Conservation (phyloP, 2,888 invertebrate genomes). For the Beris morrisii region DNA sequence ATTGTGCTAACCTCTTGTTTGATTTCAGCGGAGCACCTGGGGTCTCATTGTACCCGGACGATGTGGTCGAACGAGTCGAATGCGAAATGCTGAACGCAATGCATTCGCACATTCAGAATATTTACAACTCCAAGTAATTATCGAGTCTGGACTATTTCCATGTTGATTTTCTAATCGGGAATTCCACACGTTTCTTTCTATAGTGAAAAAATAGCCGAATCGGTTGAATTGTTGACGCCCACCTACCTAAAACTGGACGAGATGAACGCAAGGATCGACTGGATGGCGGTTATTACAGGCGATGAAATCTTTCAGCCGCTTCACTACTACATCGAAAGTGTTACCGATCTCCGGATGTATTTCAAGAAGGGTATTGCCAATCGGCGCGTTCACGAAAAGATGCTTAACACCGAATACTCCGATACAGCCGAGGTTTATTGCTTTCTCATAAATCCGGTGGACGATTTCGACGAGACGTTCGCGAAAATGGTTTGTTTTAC, state of each 20-base stretch:
- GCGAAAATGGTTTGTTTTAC: constrained; percentile 6
- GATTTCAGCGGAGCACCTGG: constrained; percentile 22
- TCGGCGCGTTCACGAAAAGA: constrained; percentile 4
- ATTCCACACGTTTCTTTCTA: not conserved
- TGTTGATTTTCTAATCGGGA: too few relatives aligned
- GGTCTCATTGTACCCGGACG: constrained; percentile 14
- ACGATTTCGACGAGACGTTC: not conserved
- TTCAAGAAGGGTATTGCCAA: constrained; percentile 3
- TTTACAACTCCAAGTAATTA: constrained; percentile 17
- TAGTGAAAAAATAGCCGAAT: constrained; percentile 1
- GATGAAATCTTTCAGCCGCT: constrained; percentile 18
- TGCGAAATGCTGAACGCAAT: constrained; percentile 19
- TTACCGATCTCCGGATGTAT: not conserved
- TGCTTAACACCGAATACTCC: constrained; percentile 2
- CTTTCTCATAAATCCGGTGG: not conserved
- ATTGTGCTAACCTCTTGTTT: not conserved
- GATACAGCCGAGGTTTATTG: constrained; percentile 12
- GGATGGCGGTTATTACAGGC: constrained; percentile 9
- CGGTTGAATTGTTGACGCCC: not conserved
- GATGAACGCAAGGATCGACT: constrained; percentile 8
- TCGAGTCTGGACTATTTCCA: too few relatives aligned
- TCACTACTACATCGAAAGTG: constrained; percentile 7
- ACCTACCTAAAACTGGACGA: constrained; percentile 7
- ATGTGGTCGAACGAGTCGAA: constrained; percentile 1
- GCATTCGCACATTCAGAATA: not conserved